Evolutionary conservation across 2,113 vertebrate species (phyloP).

Genomic region (Anthoscopus minutus): DNA sequence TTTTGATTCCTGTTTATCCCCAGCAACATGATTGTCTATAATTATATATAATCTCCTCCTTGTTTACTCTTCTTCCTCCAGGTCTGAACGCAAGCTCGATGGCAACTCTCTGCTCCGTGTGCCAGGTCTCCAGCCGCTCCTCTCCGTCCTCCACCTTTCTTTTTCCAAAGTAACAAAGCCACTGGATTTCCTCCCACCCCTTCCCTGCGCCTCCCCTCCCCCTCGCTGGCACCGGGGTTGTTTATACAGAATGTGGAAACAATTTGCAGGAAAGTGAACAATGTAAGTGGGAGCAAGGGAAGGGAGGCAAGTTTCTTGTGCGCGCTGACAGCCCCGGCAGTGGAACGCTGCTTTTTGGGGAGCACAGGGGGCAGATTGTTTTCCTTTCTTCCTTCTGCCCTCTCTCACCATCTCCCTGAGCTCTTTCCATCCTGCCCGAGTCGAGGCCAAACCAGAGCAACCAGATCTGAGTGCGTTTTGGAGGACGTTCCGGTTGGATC

Average conservation of each 20-base stretch:
- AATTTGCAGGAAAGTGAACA: slow-evolving; percentile 47
- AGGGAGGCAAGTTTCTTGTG: background rate
- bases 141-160: slow-evolving; percentile 34
- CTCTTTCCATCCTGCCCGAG: background rate
- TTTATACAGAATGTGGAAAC: slow-evolving; percentile 59
- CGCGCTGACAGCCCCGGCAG: background rate
- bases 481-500: background rate
- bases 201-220: background rate
- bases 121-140: background rate
- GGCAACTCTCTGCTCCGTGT: slow-evolving; percentile 20
- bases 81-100: slow-evolving; percentile 44
- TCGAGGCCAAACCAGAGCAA: background rate
- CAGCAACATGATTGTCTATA: slow-evolving; percentile 71
- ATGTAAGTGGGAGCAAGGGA: background rate
- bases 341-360: background rate
- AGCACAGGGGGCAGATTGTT: background rate
- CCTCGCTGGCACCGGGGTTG: slow-evolving; percentile 21
- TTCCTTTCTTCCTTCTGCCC: background rate
- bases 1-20: slow-evolving; percentile 73
- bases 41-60: slow-evolving; percentile 74
- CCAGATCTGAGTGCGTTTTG: background rate
- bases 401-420: background rate
- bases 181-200: slow-evolving; percentile 5
- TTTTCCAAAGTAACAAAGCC: slow-evolving; percentile 26
- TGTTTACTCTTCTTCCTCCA: slow-evolving; percentile 69